Conservation (phyloP, 92 coral and sea anemone genomes). For the Zoanthus solanderi region DNA sequence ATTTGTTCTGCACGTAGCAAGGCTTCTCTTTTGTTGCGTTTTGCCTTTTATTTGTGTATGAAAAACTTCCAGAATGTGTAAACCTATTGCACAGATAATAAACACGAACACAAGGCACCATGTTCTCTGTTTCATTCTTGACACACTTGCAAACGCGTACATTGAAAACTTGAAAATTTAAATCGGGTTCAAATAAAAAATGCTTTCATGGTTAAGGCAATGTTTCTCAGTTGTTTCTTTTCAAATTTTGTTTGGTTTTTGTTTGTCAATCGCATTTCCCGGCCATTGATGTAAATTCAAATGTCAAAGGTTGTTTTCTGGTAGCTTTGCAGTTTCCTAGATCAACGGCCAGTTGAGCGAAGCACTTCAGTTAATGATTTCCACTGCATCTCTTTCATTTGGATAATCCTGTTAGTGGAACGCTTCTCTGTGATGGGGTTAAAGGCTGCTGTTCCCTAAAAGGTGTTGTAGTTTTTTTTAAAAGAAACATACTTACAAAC, state of each 20-base stretch:
- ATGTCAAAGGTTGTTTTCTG: no score
- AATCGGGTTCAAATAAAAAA: no score
- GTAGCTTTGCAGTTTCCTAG: no score
- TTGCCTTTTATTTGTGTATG: background rate
- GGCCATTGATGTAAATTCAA: no score
- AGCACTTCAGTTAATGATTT: background rate
- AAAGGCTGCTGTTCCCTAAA: background rate
- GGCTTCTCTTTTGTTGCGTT: background rate
- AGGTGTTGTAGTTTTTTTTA: background rate
- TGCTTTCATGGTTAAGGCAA: no score
- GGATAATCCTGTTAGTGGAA: background rate
- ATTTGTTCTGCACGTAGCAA: background rate
- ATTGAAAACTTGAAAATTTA: no score
- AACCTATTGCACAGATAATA: background rate
- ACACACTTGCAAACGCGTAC: background rate
- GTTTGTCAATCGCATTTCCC: no score
- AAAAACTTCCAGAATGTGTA: background rate
- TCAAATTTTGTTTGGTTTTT: no score
- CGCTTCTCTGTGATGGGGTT: background rate
- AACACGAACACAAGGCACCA: background rate
- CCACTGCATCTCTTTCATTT: background rate
- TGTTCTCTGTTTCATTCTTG: slow-evolving; percentile 1
- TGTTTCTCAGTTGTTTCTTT: no score
- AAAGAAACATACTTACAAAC: background rate
- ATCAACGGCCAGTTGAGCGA: no score